phyloP scores from a whole-genome alignment of 2,797 vertebrate species.

The Rhinatrema bivittatum region DNA sequence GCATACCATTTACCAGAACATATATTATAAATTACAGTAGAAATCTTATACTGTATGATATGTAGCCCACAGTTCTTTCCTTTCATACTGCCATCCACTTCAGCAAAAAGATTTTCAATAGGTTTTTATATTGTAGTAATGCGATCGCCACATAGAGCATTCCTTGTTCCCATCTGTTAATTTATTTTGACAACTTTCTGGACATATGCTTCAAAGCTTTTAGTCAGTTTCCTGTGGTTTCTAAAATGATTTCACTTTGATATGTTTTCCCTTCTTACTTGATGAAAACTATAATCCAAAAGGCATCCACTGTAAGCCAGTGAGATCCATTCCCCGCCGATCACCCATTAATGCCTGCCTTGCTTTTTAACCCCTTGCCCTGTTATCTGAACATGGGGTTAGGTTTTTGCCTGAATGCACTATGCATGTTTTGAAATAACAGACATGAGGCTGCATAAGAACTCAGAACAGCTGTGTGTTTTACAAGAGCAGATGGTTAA shows the following conservation, averaged over 20 bases:
- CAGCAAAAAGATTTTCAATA: not conserved
- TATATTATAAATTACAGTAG: too few species aligned
- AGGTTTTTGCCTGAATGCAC: too few species aligned
- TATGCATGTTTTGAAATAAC: conserved; percentile 20
- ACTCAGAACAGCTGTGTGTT: conserved; percentile 28
- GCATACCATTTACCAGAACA: too few species aligned
- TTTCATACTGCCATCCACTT: too few species aligned
- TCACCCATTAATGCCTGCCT: too few species aligned
- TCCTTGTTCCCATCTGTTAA: not conserved
- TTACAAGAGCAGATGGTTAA: conserved; percentile 21
- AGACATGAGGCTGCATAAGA: conserved; percentile 15
- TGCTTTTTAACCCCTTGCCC: too few species aligned
- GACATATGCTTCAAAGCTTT: not conserved
- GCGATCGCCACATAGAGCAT: not conserved
- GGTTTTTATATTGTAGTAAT: not conserved
- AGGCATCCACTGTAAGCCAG: too few species aligned
- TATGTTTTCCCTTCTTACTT: not conserved
- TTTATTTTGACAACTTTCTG: conserved; percentile 3
- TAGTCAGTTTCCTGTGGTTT: not conserved
- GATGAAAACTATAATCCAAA: too few species aligned
- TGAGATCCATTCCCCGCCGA: too few species aligned
- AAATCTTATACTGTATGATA: too few species aligned
- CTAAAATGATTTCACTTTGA: not conserved
- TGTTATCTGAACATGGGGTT: too few species aligned
- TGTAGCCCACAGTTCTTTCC: too few species aligned